Evolutionary conservation across 2,888 invertebrate species (phyloP).

Genomic region (Caenorhabditis sp.): DNA sequence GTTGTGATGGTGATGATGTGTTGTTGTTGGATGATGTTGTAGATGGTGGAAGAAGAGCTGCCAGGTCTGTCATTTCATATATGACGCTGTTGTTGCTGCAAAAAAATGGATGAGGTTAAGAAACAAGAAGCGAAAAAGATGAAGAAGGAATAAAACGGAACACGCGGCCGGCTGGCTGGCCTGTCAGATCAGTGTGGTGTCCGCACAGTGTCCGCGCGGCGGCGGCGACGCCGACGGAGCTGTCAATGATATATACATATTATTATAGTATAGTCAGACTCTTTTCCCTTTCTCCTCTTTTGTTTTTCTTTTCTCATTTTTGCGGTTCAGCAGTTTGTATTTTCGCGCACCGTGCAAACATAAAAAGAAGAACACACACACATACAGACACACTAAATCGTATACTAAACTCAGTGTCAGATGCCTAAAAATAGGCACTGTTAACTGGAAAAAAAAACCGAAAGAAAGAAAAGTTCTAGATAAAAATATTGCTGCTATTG

Average conservation of each 20-base stretch:
- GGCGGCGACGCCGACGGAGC: no score
- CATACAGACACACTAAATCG: no score
- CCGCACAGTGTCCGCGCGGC: no score
- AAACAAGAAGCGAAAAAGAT: no score
- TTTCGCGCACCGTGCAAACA: no score
- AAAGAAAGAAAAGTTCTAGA: not conserved
- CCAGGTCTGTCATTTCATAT: constrained; percentile 25
- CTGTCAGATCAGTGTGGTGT: no score
- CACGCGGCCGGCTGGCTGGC: not conserved
- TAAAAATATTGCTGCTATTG: no score
- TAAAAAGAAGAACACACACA: no score
- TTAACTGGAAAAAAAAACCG: constrained; percentile 20
- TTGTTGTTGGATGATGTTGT: not conserved
- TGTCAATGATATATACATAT: constrained; percentile 22
- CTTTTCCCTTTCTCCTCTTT: no score
- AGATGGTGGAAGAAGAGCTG: constrained; percentile 18
- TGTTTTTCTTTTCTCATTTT: constrained; percentile 6
- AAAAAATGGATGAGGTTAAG: not conserved
- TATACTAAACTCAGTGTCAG: no score
- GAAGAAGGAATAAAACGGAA: constrained; percentile 4
- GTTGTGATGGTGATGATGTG: not conserved
- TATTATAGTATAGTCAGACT: no score
- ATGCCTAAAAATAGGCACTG: not conserved
- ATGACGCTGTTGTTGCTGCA: constrained; percentile 5
- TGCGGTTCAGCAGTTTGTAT: constrained; percentile 35